Evolutionary conservation across 2,888 invertebrate genomes (phyloP), one percentile per base, ranked within the genome.

Genomic region (Seira ritae): DNA sequence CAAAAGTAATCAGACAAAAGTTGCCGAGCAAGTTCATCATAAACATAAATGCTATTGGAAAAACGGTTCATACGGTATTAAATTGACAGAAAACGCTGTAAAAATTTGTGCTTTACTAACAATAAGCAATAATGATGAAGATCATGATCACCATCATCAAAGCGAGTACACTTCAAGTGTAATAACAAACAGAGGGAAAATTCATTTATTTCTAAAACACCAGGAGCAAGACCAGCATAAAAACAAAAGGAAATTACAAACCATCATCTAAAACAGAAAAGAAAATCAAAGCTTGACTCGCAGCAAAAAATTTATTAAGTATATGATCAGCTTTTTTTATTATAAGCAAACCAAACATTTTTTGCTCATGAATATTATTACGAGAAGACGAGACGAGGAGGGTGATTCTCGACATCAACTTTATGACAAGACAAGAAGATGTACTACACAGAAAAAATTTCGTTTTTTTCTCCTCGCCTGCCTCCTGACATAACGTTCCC

Each of bases 21-120:
- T 79, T 79, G 72, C 79, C 31, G 79, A 72, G 72, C 79, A 79
- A 79, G 79, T 79, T 79, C 79, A 79, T 79, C 79, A 79, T 66
- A 67, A 23, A 71, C 31, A 46, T 55, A 3, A 46, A 20, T 42
- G 42, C 42, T 71, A 62, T 50, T 50, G 37, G 68, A 62, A 69
- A 17, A 77, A 50, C 65, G 55, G 46, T 17, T 42, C 42, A 67
- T 46, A 68, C 19, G 19, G 15, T 6, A 74, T 42, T 66, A 74
- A 74, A 74, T 74, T 46, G 71, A 65, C 78, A 46, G 22, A 78
- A 78, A 42, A 42, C 42, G 12, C 62, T 67, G 65, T 78, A 42
- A 42, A 42, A 65, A 70, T 70, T 71, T 78, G 78, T 78, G 78
- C 78, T 37, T 70, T 78, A 71, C 78, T 71, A 69, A 42, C 42